Percentiles rank a stretch among this genome's conserved stretches.
Conservation (phyloP, 1,140 invertebrate species). For the Penaeus japonicus region DNA sequence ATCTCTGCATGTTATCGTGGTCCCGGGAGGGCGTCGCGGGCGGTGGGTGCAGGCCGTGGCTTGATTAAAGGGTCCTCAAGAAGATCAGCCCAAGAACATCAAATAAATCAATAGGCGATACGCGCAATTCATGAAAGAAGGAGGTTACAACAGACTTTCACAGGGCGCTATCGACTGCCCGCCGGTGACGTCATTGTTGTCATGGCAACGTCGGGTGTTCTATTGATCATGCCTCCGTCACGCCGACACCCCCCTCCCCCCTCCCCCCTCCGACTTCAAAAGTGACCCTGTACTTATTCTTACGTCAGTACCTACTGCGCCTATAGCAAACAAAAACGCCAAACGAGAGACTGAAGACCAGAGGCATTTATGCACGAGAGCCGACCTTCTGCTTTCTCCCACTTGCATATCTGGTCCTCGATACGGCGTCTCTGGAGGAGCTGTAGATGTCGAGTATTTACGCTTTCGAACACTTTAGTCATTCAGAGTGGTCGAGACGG, state of each 20-base stretch:
- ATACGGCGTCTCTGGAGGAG: too few relatives aligned
- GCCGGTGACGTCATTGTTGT: conserved; percentile 29
- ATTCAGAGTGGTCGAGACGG: neutral
- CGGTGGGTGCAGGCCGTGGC: neutral
- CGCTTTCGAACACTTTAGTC: neutral
- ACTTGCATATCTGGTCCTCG: too few relatives aligned
- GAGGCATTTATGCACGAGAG: too few relatives aligned
- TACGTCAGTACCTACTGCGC: too few relatives aligned
- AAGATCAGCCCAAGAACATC: neutral
- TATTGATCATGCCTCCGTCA: conserved; percentile 24
- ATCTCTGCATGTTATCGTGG: too few relatives aligned
- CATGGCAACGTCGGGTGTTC: conserved; percentile 3
- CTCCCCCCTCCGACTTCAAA: neutral
- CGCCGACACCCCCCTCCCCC: neutral
- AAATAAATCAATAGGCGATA: neutral
- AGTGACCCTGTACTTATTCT: neutral
- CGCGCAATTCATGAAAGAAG: neutral
- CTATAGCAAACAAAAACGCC: too few relatives aligned
- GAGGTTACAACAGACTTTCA: neutral
- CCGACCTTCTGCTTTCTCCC: too few relatives aligned
- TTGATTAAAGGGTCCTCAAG: neutral
- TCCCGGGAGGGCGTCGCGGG: too few relatives aligned
- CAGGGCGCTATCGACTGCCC: conserved; percentile 25
- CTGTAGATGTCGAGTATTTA: neutral
- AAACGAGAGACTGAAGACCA: too few relatives aligned